phyloP scores from a whole-genome alignment of 2,888 invertebrate species.

The Sclerodermus sp. region DNA sequence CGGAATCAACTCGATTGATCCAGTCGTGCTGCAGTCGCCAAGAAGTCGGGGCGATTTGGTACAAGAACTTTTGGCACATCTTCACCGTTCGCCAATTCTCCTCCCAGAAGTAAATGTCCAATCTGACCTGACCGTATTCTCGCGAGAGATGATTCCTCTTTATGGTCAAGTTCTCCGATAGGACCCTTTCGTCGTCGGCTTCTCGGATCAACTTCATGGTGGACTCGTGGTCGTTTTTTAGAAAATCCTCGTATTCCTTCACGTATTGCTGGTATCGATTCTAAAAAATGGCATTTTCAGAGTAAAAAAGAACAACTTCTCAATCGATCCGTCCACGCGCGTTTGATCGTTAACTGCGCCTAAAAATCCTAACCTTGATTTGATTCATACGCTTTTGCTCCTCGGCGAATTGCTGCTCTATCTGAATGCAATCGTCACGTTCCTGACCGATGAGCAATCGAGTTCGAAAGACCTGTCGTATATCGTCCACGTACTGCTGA shows the following conservation, averaged over 20 bases:
- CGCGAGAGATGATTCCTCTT: slow-evolving; percentile 35
- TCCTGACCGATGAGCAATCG: slow-evolving; percentile 60
- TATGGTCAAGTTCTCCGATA: slow-evolving; percentile 45
- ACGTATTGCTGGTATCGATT: slow-evolving; percentile 59
- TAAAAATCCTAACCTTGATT: slow-evolving; percentile 52
- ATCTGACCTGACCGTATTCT: slow-evolving; percentile 37
- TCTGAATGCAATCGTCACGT: slow-evolving; percentile 60
- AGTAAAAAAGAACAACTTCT: background rate
- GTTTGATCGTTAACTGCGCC: no score
- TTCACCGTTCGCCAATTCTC: slow-evolving; percentile 66
- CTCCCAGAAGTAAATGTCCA: slow-evolving; percentile 64
- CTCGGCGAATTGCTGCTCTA: slow-evolving; percentile 61
- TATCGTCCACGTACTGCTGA: slow-evolving; percentile 63
- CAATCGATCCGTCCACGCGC: background rate
- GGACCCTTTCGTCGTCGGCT: slow-evolving; percentile 59
- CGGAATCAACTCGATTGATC: slow-evolving; percentile 28
- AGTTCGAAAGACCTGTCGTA: slow-evolving; percentile 60
- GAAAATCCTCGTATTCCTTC: slow-evolving; percentile 64
- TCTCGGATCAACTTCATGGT: slow-evolving; percentile 63
- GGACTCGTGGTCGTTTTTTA: slow-evolving; percentile 65
- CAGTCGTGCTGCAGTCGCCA: slow-evolving; percentile 63
- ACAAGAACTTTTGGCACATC: slow-evolving; percentile 71
- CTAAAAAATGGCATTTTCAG: slow-evolving; percentile 22
- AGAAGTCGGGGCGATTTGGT: slow-evolving; percentile 66
- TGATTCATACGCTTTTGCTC: slow-evolving; percentile 61